phyloP scores from a whole-genome alignment of 2,797 vertebrate genomes.

The Macropodus opercularis region DNA sequence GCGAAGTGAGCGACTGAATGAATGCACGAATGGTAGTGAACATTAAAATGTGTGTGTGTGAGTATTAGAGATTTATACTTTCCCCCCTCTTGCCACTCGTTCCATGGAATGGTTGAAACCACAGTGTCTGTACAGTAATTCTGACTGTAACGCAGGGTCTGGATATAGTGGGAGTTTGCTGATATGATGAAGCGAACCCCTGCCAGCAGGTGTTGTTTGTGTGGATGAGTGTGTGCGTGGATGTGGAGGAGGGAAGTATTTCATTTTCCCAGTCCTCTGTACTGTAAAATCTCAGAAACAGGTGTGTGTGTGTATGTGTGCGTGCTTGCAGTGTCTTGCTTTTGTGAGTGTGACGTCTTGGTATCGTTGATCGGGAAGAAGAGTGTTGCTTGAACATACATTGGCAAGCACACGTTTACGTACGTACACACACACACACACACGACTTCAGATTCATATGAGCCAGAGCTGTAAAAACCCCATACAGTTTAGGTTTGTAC shows the following conservation, averaged over 20 bases:
- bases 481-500: conserved; percentile 84
- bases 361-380: conserved; percentile 35
- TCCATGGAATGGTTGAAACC: conserved; percentile 70
- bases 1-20: conserved; percentile 23
- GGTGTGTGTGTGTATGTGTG: conserved; percentile 42
- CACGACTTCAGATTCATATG: conserved; percentile 76
- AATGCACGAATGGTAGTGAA: conserved; percentile 66
- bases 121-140: conserved; percentile 71
- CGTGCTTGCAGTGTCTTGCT: conserved; percentile 45
- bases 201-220: conserved; percentile 68
- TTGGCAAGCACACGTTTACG: conserved; percentile 32
- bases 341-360: conserved; percentile 26
- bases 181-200: conserved; percentile 41
- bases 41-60: conserved; percentile 77
- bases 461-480: conserved; percentile 80
- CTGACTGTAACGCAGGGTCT: conserved; percentile 69
- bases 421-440: conserved; percentile 26
- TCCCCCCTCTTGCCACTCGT: conserved; percentile 70
- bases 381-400: conserved; percentile 28
- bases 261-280: conserved; percentile 75
- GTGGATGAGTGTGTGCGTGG: conserved; percentile 68
- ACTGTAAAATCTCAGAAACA: conserved; percentile 78
- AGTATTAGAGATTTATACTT: conserved; percentile 77
- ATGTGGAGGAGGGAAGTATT: conserved; percentile 57
- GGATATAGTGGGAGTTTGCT: conserved; percentile 55